Percentiles rank a stretch among this genome's conserved stretches.
Conservation (phyloP, 2,113 vertebrate species). For the Forbesichthys agassizii region DNA sequence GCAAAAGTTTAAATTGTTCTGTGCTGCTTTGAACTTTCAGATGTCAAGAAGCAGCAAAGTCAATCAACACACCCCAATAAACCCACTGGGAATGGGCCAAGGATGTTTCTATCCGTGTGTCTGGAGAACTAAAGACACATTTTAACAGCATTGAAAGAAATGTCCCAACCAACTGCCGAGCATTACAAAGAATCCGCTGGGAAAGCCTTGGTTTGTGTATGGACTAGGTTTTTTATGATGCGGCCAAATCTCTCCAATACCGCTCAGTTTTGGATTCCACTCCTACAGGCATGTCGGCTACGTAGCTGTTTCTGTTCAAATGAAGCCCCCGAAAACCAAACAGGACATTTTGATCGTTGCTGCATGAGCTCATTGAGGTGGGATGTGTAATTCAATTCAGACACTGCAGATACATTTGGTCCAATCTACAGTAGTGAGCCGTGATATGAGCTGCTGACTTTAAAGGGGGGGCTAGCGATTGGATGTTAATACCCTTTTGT, state of each 20-base stretch:
- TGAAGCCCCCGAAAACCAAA: conserved; percentile 43
- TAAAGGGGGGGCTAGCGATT: not conserved
- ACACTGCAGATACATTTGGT: not conserved
- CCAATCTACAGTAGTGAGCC: no score
- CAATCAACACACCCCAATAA: no score
- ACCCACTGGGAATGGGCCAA: no score
- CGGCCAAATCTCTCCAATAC: conserved; percentile 31
- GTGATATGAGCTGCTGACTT: not conserved
- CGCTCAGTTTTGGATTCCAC: conserved; percentile 45
- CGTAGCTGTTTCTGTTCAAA: conserved; percentile 25
- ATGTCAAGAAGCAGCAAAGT: no score
- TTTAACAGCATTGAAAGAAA: not conserved
- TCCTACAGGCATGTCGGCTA: conserved; percentile 39
- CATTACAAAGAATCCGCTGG: conserved; percentile 9
- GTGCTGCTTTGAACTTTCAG: no score
- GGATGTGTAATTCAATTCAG: conserved; percentile 32
- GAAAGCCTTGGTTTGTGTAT: conserved; percentile 20
- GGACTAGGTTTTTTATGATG: conserved; percentile 41
- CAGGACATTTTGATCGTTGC: conserved; percentile 31
- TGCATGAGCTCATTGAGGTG: conserved; percentile 47
- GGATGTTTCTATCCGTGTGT: not conserved
- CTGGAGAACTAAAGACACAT: not conserved
- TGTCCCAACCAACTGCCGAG: not conserved
- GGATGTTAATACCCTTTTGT: no score
- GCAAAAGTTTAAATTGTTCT: no score